Evolutionary conservation across 30 jellyfish, hydroid and myxozoan genomes (phyloP).

Genomic region (Nemopilema nomurai): DNA sequence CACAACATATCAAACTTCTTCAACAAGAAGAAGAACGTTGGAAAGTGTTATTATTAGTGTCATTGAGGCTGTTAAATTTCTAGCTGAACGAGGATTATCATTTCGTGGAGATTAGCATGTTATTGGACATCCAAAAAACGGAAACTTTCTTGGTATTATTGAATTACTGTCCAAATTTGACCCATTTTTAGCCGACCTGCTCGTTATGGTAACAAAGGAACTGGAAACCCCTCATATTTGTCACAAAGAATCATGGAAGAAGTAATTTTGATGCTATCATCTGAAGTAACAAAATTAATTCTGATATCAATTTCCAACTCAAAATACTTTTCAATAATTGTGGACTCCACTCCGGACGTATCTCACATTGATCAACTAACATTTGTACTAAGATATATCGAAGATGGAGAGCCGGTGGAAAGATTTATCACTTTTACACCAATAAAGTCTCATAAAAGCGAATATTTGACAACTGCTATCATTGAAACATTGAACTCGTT

Average conservation of each 20-base stretch:
- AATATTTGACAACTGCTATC: conserved; percentile 27
- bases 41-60: conserved; percentile 39
- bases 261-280: conserved; percentile 28
- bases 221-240: conserved; percentile 60
- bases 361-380: conserved; percentile 62
- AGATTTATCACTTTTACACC: conserved; percentile 38
- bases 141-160: conserved; percentile 53
- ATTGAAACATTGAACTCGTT: conserved; percentile 41
- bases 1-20: conserved; percentile 18
- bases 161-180: conserved; percentile 54
- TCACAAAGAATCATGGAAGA: conserved; percentile 32
- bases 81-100: conserved; percentile 62
- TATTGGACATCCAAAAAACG: conserved; percentile 56
- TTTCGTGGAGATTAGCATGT: conserved; percentile 44
- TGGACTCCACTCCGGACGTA: conserved; percentile 75
- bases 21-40: conserved; percentile 51
- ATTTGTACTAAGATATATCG: conserved; percentile 29
- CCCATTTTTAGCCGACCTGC: conserved; percentile 40
- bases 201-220: conserved; percentile 38
- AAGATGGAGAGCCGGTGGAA: conserved; percentile 56
- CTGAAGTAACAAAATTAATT: conserved; percentile 8
- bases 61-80: conserved; percentile 46
- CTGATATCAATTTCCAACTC: conserved; percentile 18
- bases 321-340: conserved; percentile 48
- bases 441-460: conserved; percentile 56